A percentile compares a stretch with the other conserved stretches of the same genome.
These are phyloP conservation scores for Salvator merianae DNA, from an alignment of 2,113 vertebrate genomes.

Conservation along the genomic window DNA sequence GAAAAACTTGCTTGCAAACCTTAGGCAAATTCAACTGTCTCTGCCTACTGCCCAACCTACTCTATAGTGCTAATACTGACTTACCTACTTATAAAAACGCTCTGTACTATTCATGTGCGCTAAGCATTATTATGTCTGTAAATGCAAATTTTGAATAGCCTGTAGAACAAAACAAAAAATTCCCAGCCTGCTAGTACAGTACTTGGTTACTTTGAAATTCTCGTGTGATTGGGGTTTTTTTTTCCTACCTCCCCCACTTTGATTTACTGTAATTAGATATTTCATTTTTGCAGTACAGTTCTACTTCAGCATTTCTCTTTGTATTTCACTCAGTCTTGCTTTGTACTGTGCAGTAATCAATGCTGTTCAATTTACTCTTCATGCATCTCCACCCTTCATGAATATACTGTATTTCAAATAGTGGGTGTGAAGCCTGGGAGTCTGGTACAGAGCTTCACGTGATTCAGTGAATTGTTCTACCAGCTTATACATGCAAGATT, in stretches of 20 bases:
- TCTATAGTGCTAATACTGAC: not conserved
- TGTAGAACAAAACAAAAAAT: not conserved
- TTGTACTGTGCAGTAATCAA: not conserved
- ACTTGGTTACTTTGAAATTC: not conserved
- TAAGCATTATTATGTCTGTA: not conserved
- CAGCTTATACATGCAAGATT: not conserved
- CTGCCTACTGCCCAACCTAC: no score
- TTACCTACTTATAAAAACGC: not conserved
- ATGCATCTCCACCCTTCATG: slow-evolving; percentile 10
- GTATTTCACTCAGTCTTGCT: not conserved
- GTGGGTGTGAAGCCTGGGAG: slow-evolving; percentile 10
- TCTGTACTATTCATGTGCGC: not conserved
- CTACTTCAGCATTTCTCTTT: not conserved
- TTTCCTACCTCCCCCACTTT: not conserved
- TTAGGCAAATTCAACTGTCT: not conserved
- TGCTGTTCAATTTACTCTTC: slow-evolving; percentile 13
- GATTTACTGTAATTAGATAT: not conserved
- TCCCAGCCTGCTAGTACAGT: not conserved
- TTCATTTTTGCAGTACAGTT: not conserved
- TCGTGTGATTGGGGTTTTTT: not conserved
- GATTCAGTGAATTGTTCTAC: not conserved
- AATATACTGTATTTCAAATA: not conserved
- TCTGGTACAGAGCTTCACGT: not conserved
- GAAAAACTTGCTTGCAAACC: not conserved
- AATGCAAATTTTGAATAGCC: not conserved